These are phyloP conservation scores for Drosophila meridiana DNA, from an alignment of 2,888 invertebrate species.

Conservation along the genomic window DNA sequence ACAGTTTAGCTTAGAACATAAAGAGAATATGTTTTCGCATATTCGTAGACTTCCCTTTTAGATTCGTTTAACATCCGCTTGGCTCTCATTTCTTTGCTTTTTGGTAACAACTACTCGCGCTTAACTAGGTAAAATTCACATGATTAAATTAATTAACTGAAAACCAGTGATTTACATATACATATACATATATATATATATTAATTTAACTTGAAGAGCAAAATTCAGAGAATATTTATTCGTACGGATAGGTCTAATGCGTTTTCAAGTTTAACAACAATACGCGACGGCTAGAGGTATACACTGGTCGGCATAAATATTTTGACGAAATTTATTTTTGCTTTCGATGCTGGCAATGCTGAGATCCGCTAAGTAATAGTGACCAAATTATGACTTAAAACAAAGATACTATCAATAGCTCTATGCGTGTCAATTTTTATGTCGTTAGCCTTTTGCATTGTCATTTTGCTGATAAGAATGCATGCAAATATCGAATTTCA, in stretches of 20 bases:
- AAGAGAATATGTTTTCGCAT: constrained; percentile 43
- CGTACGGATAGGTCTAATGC: constrained; percentile 34
- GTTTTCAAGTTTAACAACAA: constrained; percentile 64
- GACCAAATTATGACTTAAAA: too few relatives aligned
- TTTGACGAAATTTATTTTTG: too few relatives aligned
- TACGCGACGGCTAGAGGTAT: constrained; percentile 60
- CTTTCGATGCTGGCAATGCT: too few relatives aligned
- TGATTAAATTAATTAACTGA: constrained; percentile 38
- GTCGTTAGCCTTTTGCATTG: too few relatives aligned
- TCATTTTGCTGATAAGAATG: too few relatives aligned
- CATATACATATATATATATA: constrained; percentile 10
- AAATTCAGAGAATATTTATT: constrained; percentile 56
- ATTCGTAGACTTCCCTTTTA: constrained; percentile 20
- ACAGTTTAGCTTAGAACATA: constrained; percentile 66
- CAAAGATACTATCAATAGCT: too few relatives aligned
- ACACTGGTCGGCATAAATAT: too few relatives aligned
- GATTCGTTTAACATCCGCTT: constrained; percentile 28
- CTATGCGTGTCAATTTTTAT: too few relatives aligned
- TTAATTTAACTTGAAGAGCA: constrained; percentile 44
- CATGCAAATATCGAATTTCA: too few relatives aligned
- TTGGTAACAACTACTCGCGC: constrained; percentile 66
- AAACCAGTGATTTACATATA: constrained; percentile 27
- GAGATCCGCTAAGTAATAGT: too few relatives aligned
- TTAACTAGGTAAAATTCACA: constrained; percentile 59
- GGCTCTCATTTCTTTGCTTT: constrained; percentile 20